A percentile compares a stretch with the other conserved stretches of the same genome.
These are phyloP conservation scores for Thunnus thynnus DNA, from an alignment of 2,113 vertebrate genomes.

Conservation along the genomic window DNA sequence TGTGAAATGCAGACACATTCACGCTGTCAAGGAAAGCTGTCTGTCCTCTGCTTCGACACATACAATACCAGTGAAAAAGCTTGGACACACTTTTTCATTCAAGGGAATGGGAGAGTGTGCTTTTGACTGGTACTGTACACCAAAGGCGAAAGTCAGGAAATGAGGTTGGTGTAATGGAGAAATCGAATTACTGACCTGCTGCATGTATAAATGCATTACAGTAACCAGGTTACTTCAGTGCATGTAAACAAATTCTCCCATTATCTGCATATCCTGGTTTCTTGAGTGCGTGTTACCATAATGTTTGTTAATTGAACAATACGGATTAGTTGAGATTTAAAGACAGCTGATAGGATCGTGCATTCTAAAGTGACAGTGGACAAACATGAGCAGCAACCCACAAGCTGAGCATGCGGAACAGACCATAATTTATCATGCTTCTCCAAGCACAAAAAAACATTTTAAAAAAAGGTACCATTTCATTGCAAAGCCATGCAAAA, in stretches of 20 bases:
- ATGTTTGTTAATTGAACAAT: background rate
- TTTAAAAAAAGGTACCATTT: background rate
- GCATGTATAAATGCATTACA: background rate
- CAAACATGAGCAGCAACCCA: slow-evolving; percentile 4
- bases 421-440: background rate
- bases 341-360: slow-evolving; percentile 3
- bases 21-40: background rate
- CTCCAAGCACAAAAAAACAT: background rate
- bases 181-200: background rate
- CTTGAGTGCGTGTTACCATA: background rate
- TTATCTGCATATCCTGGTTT: background rate
- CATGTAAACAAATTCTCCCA: background rate
- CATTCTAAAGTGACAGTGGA: slow-evolving; percentile 1
- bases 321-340: background rate
- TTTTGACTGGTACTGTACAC: too few species aligned
- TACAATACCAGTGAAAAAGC: too few species aligned
- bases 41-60: too few species aligned
- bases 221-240: background rate
- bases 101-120: too few species aligned
- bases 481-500: slow-evolving; percentile 29
- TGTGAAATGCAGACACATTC: background rate
- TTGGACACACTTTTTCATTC: too few species aligned
- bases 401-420: slow-evolving; percentile 15
- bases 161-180: background rate
- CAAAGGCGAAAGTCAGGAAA: background rate